A percentile compares a stretch with the other conserved stretches of the same genome.
These are phyloP conservation scores for Meandrina meandrites DNA, from an alignment of 92 coral and sea anemone species.

Conservation along the genomic window DNA sequence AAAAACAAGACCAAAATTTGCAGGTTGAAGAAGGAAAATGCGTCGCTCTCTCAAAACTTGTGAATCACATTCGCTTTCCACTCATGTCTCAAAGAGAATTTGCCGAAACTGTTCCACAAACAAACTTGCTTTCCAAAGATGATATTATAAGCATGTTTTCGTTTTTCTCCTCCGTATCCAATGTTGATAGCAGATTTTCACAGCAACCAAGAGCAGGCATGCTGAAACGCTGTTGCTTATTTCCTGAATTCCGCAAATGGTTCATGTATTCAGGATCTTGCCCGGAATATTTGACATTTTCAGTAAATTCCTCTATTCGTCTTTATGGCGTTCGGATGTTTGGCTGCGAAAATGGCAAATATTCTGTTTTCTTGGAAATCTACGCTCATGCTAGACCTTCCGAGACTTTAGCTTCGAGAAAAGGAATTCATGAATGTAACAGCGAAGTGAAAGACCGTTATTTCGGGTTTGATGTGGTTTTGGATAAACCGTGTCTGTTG, in stretches of 20 bases:
- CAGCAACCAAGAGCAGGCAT: conserved; percentile 56
- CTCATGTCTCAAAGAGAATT: conserved; percentile 76
- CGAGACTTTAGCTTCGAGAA: conserved; percentile 21
- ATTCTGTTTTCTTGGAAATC: conserved; percentile 43
- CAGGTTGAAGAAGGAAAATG: conserved; percentile 1
- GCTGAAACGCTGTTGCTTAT: conserved; percentile 35
- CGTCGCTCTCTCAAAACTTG: conserved; percentile 18
- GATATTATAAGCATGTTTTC: conserved; percentile 63
- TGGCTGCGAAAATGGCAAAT: conserved; percentile 70
- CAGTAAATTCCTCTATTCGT: conserved; percentile 59
- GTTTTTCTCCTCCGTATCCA: conserved; percentile 47
- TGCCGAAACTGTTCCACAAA: conserved; percentile 54
- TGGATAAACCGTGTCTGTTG: conserved; percentile 65
- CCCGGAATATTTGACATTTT: conserved; percentile 72
- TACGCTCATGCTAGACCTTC: not conserved
- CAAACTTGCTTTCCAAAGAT: conserved; percentile 61
- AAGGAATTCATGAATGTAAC: conserved; percentile 45
- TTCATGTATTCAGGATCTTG: conserved; percentile 71
- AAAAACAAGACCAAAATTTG: not conserved
- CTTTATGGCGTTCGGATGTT: conserved; percentile 80
- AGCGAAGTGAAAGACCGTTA: conserved; percentile 44
- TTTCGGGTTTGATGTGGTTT: conserved; percentile 80
- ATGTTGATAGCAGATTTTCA: conserved; percentile 32
- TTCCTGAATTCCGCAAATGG: conserved; percentile 61
- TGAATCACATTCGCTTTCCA: conserved; percentile 76